These are phyloP conservation scores for Trichopoda pennipes DNA, from an alignment of 2,888 invertebrate species.

Conservation along the genomic window DNA sequence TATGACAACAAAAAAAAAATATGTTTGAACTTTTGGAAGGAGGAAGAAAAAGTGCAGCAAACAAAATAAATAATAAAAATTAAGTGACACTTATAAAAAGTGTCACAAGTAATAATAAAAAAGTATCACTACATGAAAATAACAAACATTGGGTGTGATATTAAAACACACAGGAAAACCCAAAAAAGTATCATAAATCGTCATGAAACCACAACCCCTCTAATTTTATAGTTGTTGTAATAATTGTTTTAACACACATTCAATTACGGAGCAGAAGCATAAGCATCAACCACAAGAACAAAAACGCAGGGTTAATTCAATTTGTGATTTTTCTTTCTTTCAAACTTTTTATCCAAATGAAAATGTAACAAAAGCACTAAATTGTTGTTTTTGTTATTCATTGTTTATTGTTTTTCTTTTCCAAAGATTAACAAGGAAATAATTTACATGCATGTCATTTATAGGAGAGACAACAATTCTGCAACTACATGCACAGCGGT, in stretches of 20 bases:
- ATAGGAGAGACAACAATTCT: conserved; percentile 5
- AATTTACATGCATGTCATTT: conserved; percentile 58
- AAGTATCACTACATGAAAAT: conserved; percentile 37
- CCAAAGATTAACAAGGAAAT: conserved; percentile 49
- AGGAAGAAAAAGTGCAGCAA: conserved; percentile 58
- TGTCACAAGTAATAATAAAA: conserved; percentile 62
- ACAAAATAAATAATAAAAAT: conserved; percentile 61
- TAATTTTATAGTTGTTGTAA: conserved; percentile 53
- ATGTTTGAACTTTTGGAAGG: not conserved
- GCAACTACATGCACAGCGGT: conserved; percentile 14
- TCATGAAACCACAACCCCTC: conserved; percentile 66
- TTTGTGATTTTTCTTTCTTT: conserved; percentile 53
- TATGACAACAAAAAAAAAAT: conserved; percentile 65
- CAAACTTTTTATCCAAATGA: conserved; percentile 40
- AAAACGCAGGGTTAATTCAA: conserved; percentile 57
- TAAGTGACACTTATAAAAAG: conserved; percentile 68
- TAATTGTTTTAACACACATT: conserved; percentile 42
- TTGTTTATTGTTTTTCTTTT: conserved; percentile 21
- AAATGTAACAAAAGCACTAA: conserved; percentile 58
- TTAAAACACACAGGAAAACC: conserved; percentile 4
- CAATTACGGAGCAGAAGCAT: conserved; percentile 2
- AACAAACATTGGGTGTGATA: conserved; percentile 47
- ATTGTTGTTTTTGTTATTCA: conserved; percentile 41
- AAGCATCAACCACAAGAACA: conserved; percentile 24
- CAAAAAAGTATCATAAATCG: conserved; percentile 2